phyloP scores from a whole-genome alignment of 2,113 vertebrate species.

The Heterocephalus glaber region DNA sequence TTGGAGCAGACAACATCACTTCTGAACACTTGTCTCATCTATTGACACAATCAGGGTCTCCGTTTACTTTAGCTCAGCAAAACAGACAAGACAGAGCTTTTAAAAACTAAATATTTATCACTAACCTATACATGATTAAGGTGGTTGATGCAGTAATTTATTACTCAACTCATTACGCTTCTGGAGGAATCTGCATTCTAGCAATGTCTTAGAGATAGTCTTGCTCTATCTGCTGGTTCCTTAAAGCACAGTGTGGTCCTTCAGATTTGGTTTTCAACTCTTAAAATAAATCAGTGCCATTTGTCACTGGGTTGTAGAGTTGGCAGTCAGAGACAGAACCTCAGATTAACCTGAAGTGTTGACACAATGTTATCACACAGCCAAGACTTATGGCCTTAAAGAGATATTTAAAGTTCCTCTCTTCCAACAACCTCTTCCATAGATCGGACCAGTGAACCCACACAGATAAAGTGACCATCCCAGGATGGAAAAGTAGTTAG shows the following conservation, averaged over 20 bases:
- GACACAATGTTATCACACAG: conserved; percentile 66
- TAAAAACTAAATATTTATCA: conserved; percentile 72
- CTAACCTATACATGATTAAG: conserved; percentile 58
- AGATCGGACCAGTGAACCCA: conserved; percentile 33
- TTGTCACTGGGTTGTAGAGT: conserved; percentile 37
- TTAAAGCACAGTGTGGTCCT: not conserved
- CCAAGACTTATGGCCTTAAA: conserved; percentile 35
- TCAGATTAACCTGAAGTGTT: conserved; percentile 70
- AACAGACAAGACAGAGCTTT: conserved; percentile 57
- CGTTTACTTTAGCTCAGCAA: conserved; percentile 50
- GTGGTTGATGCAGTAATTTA: conserved; percentile 32
- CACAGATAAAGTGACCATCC: not conserved
- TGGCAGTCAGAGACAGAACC: conserved; percentile 64
- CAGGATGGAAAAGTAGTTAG: not conserved
- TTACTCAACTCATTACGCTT: conserved; percentile 67
- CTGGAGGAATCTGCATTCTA: not conserved
- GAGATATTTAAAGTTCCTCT: conserved; percentile 52
- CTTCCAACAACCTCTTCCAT: not conserved
- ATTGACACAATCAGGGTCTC: conserved; percentile 58
- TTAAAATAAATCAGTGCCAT: conserved; percentile 53
- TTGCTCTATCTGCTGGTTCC: not conserved
- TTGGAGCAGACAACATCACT: not conserved
- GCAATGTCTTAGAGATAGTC: not conserved
- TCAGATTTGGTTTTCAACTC: conserved; percentile 59
- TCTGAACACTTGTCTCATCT: conserved; percentile 63